Percentiles rank a stretch among this genome's conserved stretches.
phyloP scores from a whole-genome alignment of 2,888 invertebrate species.

The Drosophila eohydei region DNA sequence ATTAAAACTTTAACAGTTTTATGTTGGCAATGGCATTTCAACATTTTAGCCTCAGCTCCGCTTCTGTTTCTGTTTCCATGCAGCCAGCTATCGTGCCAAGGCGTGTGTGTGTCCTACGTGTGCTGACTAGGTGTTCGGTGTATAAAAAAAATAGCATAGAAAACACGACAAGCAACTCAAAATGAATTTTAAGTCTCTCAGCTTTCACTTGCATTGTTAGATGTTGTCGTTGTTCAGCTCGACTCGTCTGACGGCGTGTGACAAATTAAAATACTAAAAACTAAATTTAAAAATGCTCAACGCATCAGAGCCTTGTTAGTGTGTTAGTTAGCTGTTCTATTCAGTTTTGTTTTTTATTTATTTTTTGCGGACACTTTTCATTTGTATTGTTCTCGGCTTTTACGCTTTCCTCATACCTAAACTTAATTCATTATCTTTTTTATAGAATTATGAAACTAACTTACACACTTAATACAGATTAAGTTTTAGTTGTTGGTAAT shows the following conservation, averaged over 20 bases:
- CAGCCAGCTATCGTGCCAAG: neutral
- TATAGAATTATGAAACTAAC: neutral
- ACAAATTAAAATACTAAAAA: conserved; percentile 71
- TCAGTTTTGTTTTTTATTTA: neutral
- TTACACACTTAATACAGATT: neutral
- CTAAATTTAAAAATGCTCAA: conserved; percentile 37
- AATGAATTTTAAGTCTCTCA: conserved; percentile 65
- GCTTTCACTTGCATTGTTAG: conserved; percentile 52
- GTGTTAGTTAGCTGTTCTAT: conserved; percentile 11
- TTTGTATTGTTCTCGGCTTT: conserved; percentile 1
- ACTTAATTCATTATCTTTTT: neutral
- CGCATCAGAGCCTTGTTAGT: conserved; percentile 6
- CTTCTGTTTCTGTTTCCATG: conserved; percentile 33
- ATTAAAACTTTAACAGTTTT: conserved; percentile 77
- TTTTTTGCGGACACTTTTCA: conserved; percentile 6
- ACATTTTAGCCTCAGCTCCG: conserved; percentile 59
- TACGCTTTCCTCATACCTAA: neutral
- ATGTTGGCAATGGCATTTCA: conserved; percentile 62
- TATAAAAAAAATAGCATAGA: conserved; percentile 37
- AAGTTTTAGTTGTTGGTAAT: neutral
- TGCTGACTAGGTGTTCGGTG: conserved; percentile 38
- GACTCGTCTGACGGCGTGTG: conserved; percentile 34
- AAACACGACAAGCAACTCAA: conserved; percentile 60
- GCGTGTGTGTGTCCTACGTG: conserved; percentile 1
- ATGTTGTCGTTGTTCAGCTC: conserved; percentile 3